Base-by-base conservation (phyloP, 1,140 invertebrate species). In the Rhynchophorus ferrugineus region DNA sequence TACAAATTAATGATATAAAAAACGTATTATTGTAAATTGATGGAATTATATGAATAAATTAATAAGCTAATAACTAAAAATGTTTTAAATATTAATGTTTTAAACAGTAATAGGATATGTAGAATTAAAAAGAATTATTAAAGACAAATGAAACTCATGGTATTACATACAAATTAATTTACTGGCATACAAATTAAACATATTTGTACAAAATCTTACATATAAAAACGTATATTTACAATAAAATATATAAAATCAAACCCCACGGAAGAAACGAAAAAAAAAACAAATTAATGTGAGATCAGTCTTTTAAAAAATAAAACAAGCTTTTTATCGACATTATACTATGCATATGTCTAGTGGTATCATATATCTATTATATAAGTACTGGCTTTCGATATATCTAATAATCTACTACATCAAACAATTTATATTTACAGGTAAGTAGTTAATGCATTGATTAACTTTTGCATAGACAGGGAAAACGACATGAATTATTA, bases 221-320 rank as follows among this genome's bases (percentile, higher is more conserved):
- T 16, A 13, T 37, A 33, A 45, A 42, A 24, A 35, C 43, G 33
- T 13, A 2, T 55, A 55, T 55, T 44, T 55, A 55, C 53, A 55
- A 55, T 55, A 44, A 55, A 49, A 49, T 55, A 55, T 55, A 29
- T 9, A 55, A 55, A 55, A 49, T 55, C 35, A 55, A 55, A 29
- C 39, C 53, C 33, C 53, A 49, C 53, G 36, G 6, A 45, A 53
- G 17, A 41, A 37, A 19, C 24, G 19, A 54, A 46, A 29, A 47
- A 47, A 42, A 54, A 54, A 41, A 42, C 14, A 35, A 50, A 14
- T 35, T 37, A 35, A 24, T 44, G 54, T 59, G 57, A 59, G 57
- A 59, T 59, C 57, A 59, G 57, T 59, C 57, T 59, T 56, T 49
- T 53, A 44, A 50, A 59, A 52, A 56, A 52, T 53, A 44, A 47